Base-by-base conservation (phyloP, 2,888 invertebrate genomes). In the Ophion slaviceki region DNA sequence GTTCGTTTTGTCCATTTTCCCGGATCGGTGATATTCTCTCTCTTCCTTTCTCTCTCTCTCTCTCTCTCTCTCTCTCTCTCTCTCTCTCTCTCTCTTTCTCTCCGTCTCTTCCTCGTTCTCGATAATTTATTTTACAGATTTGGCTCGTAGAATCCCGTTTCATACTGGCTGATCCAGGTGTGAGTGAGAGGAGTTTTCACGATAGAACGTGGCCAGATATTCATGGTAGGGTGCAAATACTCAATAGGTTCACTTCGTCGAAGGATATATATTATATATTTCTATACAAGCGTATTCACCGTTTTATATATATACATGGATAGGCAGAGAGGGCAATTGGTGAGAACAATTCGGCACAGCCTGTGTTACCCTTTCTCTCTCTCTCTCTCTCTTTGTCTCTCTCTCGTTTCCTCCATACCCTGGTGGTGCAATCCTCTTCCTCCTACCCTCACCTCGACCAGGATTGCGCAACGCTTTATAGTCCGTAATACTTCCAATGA, bases 401-500 rank as follows among this genome's bases (percentile, higher is more conserved):
- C 79, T 64, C 53, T 70, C 80, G 66, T 53, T 72, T 40, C 24
- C 74, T 67, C 74, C 47, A 72, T 80, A 72, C 72, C 40, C 80
- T 28, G 71, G 66, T 66, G 61, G 53, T 66, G 36, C 14, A 53
- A 53, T 53, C 17, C 17, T 14, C 57, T 40, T 53, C 24, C 62
- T 53, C 28, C 47, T 47, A 40, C 2, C 53, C 75, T 14, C 61
- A 14, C 32, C 47, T 47, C 67, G 74, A 57, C 57, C 64, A 62
- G 86, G 84, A 87, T 87, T 87, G 85, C 80, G 84, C 85, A 88
- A 87, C 86, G 87, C 86, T 88, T 88, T 86, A 85, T 87, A 85
- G 87, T 86, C 82, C 86, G 82, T 86, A 83, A 85, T 88, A 86
- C 86, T 87, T 86, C 76, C 87, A 86, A 84, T 83, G 83, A 83